A percentile compares a stretch with the other conserved stretches of the same genome.
These are phyloP conservation scores for Acromyrmex heyeri DNA, from an alignment of 1,140 invertebrate genomes.

Conservation along the genomic window DNA sequence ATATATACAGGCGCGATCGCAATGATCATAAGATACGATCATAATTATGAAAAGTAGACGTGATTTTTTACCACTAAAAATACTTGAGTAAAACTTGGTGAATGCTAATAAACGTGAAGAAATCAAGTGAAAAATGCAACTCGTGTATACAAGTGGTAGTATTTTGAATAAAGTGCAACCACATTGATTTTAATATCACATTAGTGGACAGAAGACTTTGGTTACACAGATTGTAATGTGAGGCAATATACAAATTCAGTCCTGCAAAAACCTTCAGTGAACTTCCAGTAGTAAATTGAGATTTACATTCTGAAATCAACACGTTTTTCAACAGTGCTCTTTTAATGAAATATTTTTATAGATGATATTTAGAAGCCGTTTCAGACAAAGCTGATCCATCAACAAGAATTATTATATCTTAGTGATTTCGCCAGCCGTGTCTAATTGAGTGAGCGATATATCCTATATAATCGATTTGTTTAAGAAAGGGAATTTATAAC, in stretches of 20 bases:
- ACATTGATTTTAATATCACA: constrained; percentile 56
- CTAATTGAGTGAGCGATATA: constrained; percentile 71
- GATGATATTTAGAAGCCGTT: constrained; percentile 52
- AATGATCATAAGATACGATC: constrained; percentile 67
- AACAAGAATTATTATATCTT: constrained; percentile 66
- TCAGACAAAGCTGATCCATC: constrained; percentile 62
- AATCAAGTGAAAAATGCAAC: constrained; percentile 67
- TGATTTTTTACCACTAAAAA: constrained; percentile 65
- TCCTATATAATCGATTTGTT: constrained; percentile 68
- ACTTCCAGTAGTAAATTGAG: constrained; percentile 69
- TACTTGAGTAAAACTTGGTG: constrained; percentile 70
- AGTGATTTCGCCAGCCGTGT: constrained; percentile 61
- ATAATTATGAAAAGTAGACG: constrained; percentile 68
- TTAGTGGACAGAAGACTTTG: constrained; percentile 71
- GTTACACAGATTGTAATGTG: constrained; percentile 28
- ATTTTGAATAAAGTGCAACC: constrained; percentile 72
- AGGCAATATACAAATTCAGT: constrained; percentile 45
- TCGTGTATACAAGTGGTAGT: constrained; percentile 57
- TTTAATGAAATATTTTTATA: constrained; percentile 64
- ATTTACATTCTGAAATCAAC: constrained; percentile 70
- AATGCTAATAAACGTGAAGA: constrained; percentile 75
- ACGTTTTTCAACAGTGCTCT: constrained; percentile 66
- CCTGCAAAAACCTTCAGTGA: constrained; percentile 61
- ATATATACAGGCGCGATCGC: constrained; percentile 61
- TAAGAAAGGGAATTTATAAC: constrained; percentile 68